Conservation (phyloP, 1,140 invertebrate genomes). For the Zophobas morio region DNA sequence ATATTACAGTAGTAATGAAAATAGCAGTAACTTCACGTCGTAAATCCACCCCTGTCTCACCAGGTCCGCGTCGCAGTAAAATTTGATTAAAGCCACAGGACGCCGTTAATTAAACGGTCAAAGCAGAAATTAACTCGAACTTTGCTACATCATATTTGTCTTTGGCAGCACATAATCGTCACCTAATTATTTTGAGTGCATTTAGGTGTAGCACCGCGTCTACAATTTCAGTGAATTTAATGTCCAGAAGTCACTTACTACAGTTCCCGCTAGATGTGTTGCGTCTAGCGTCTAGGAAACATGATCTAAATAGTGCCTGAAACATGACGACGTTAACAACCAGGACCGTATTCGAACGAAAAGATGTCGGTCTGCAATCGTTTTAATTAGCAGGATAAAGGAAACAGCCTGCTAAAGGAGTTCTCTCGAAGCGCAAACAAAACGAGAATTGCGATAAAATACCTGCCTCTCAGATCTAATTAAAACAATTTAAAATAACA, state of each 20-base stretch:
- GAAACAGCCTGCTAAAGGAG: not conserved
- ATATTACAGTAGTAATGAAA: not conserved
- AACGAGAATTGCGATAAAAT: conserved; percentile 18
- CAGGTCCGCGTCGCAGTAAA: conserved; percentile 11
- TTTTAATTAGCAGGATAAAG: conserved; percentile 10
- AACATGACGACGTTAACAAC: not conserved
- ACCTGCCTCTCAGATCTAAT: conserved; percentile 24
- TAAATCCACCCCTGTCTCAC: conserved; percentile 14
- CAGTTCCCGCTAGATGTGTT: not conserved
- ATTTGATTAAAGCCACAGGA: conserved; percentile 32
- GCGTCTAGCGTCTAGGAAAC: not conserved
- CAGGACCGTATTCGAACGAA: conserved; percentile 10
- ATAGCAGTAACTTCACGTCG: not conserved
- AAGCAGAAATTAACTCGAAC: conserved; percentile 16
- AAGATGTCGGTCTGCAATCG: not conserved
- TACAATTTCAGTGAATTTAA: conserved; percentile 24
- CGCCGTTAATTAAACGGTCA: conserved; percentile 40
- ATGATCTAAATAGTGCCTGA: not conserved
- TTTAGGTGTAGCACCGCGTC: conserved; percentile 11
- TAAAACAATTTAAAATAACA: conserved; percentile 41
- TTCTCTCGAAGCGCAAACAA: not conserved
- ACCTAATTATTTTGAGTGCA: conserved; percentile 39
- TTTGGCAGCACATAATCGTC: conserved; percentile 29
- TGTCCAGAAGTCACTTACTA: conserved; percentile 9
- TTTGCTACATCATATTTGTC: conserved; percentile 28